Evolutionary conservation across 2,888 invertebrate species (phyloP), one percentile per base, ranked within the genome.

Genomic region (Scrobipalpa atriplicella): DNA sequence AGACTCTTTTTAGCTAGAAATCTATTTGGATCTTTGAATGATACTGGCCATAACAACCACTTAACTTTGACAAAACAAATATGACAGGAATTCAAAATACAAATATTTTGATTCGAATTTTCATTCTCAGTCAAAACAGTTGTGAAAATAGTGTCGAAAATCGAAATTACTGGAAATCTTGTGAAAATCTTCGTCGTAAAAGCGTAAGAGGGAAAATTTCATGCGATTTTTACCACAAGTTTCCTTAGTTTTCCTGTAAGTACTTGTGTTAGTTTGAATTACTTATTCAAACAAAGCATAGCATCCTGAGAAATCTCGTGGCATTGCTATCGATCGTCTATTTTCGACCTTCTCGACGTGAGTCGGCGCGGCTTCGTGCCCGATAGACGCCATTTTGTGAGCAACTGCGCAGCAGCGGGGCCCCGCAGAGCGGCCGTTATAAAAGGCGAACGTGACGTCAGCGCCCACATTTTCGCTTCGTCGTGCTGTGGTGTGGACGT

Each of bases 401-500:
- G 71, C 72, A 78, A 80, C 81, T 88, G 83, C 90, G 89, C 85
- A 88, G 81, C 79, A 71, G 75, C 72, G 80, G 69, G 67, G 78
- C 77, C 73, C 75, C 74, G 73, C 70, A 54, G 69, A 72, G 80
- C 81, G 79, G 73, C 66, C 67, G 67, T 70, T 90, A 90, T 90
- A 89, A 79, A 87, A 74, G 72, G 72, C 71, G 58, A 64, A 66
- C 76, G 81, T 90, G 87, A 89, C 90, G 90, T 88, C 83, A 86
- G 77, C 74, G 79, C 81, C 83, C 82, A 70, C 85, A 85, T 84
- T 77, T 69, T 68, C 71, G 36, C 56, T 77, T 78, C 77, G 69
- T 62, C 83, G 75, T 81, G 75, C 84, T 82, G 83, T 68, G 69
- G 83, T 82, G 83, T 66, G 75, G 84, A 84, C 83, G 90, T 88